These are phyloP conservation scores for Phytoseiulus persimilis DNA, from an alignment of 2,888 invertebrate species.

Conservation along the genomic window DNA sequence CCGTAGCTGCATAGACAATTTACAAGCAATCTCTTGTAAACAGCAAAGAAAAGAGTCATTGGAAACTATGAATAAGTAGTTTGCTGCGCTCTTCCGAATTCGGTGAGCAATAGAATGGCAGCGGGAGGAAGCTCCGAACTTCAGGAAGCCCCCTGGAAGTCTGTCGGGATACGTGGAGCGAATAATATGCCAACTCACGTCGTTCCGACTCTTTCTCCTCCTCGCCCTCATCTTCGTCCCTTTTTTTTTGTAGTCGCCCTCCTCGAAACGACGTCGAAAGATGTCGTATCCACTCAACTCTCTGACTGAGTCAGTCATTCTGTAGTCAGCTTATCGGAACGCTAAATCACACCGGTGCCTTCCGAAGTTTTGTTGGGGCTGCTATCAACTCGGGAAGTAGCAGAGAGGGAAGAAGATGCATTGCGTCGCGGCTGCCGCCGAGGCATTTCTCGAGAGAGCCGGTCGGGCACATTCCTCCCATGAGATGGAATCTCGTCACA, in stretches of 20 bases:
- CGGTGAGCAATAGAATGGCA: neutral
- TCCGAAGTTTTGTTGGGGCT: neutral
- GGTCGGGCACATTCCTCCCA: neutral
- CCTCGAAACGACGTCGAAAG: neutral
- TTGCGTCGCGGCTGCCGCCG: neutral
- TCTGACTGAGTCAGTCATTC: neutral
- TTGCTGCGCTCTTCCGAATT: neutral
- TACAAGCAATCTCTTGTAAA: neutral
- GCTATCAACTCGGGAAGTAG: neutral
- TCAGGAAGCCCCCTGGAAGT: neutral
- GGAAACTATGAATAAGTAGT: neutral
- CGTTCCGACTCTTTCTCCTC: neutral
- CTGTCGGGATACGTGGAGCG: neutral
- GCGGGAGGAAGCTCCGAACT: neutral
- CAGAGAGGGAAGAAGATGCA: neutral
- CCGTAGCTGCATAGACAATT: neutral
- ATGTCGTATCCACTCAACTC: neutral
- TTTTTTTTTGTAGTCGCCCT: neutral
- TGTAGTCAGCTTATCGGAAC: neutral
- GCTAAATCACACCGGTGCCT: neutral
- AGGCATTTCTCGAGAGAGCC: neutral
- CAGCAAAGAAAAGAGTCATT: neutral
- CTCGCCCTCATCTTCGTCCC: neutral
- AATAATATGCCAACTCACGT: constrained; percentile 5
- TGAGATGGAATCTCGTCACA: neutral